Base-by-base conservation (phyloP, 1,140 invertebrate species). In the Nasonia longicornis region DNA sequence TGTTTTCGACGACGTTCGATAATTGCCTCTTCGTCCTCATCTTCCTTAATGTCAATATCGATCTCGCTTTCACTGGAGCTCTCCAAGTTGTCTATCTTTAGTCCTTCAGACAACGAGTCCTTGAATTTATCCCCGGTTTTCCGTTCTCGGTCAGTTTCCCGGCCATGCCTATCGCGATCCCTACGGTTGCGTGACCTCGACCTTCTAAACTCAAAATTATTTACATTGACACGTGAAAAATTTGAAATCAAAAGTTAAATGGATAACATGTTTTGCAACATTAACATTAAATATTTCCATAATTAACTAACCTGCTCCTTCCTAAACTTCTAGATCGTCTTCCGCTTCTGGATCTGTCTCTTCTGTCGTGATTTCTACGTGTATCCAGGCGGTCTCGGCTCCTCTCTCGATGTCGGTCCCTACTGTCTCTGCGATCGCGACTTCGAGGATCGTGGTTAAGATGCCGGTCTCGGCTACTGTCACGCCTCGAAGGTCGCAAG, bases 1-100 rank as follows among this genome's bases (percentile, higher is more conserved):
- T 97, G 95, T 89, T 96, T 96, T 82, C 98, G 93, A 85, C 97
- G 92, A 86, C 94, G 94, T 88, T 98, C 96, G 89, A 99, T 99
- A 86, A 98, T 97, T 81, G 95, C 94, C 89, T 98, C 96, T 88
- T 98, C 97, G 89, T 98, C 96, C 89, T 98, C 97, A 14, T 83
- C 97, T 82, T 98, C 97, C 69, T 97, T 95, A 35, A 93, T 91
- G 82, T 95, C 94, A 77, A 95, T 94, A 82, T 96, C 95, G 72
- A 97, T 94, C 81, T 96, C 94, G 79, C 95, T 93, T 86, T 94
- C 93, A 26, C 87, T 91, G 82, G 90, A 94, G 82, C 89, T 93
- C 35, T 93, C 94, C 22, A 92, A 92, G 73, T 91, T 91, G 58
- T 94, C 92, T 29, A 92, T 88, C 80, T 94, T 93, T 74, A 96